Base-by-base conservation (phyloP, 2,113 vertebrate species). In the Procavia capensis region DNA sequence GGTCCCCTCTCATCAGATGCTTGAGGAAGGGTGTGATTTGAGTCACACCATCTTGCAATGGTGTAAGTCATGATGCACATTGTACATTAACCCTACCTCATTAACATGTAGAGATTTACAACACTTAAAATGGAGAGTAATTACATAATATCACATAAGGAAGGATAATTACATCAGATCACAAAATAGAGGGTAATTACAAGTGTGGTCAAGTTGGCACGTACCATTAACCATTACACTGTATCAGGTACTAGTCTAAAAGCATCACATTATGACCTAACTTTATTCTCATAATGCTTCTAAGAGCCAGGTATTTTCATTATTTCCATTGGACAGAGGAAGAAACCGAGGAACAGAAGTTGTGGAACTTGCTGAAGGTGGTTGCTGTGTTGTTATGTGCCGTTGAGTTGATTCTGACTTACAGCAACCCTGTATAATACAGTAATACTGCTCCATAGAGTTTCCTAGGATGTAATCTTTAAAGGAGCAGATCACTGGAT, bases 281-380 rank as follows among this genome's bases (percentile, higher is more conserved):
- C n/a, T 94, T 95, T 57, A 91, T 83, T 36, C 31, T 93, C 34
- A 74, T 64, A 76, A 41, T 47, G 79, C 66, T 27, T 78, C 34
- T 95, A 72, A 81, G 43, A 76, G 41, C 68, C 31, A 91, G 72
- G 31, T 75, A 82, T 61, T 84, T 34, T 94, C 34, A 68, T 92
- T 89, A 59, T 70, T 16, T 16, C 20, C 45, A 59, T 19, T 24
- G 24, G 57, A 27, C 41, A 96, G 59, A 85, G 29, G 34, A 88
- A 27, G 31, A 96, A 95, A 72, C 16, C 2, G 29, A 96, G 36
- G 27, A n/a, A 66, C 1, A 70, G 34, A 79, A 17, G 20, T 84
- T 81, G 85, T 74, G 6, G 25, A 93, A 86, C 22, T 88, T 93
- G 29, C 2, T 25, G 17, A 34, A 39, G 11, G 13, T 90, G 36